phyloP scores from a whole-genome alignment of 2,797 vertebrate genomes.

The Lates japonicus region DNA sequence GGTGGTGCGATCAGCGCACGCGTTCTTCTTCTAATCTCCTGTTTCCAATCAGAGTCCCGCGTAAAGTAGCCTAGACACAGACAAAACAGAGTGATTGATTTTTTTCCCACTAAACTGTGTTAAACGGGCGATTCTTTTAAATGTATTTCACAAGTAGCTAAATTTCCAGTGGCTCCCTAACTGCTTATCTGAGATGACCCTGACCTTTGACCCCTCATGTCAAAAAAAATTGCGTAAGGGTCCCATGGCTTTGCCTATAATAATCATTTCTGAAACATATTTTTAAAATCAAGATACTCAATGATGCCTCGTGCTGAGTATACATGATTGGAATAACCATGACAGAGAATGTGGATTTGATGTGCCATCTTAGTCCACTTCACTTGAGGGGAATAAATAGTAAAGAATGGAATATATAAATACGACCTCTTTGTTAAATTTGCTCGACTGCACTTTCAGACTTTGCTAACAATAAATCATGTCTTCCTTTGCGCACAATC shows the following conservation, averaged over 20 bases:
- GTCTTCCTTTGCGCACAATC: slow-evolving; percentile 79
- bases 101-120: neutral
- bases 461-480: slow-evolving; percentile 82
- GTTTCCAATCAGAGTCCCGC: slow-evolving; percentile 62
- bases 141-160: neutral
- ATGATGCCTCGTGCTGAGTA: neutral
- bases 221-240: neutral
- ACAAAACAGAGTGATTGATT: neutral
- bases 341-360: slow-evolving; percentile 1
- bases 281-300: neutral
- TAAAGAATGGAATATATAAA: slow-evolving; percentile 49
- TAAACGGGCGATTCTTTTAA: neutral
- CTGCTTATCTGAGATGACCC: neutral
- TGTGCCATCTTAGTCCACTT: slow-evolving; percentile 5
- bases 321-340: neutral
- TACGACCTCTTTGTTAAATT: slow-evolving; percentile 63
- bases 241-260: neutral
- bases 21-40: slow-evolving; percentile 48
- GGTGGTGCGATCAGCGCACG: slow-evolving; percentile 52
- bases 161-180: neutral
- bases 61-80: slow-evolving; percentile 17
- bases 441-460: slow-evolving; percentile 81
- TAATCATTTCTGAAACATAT: neutral
- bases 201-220: slow-evolving; percentile 64
- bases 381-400: slow-evolving; percentile 49